Evolutionary conservation across 2,888 invertebrate genomes (phyloP), one percentile per base, ranked within the genome.

Genomic region (Spilosoma lubricipeda): DNA sequence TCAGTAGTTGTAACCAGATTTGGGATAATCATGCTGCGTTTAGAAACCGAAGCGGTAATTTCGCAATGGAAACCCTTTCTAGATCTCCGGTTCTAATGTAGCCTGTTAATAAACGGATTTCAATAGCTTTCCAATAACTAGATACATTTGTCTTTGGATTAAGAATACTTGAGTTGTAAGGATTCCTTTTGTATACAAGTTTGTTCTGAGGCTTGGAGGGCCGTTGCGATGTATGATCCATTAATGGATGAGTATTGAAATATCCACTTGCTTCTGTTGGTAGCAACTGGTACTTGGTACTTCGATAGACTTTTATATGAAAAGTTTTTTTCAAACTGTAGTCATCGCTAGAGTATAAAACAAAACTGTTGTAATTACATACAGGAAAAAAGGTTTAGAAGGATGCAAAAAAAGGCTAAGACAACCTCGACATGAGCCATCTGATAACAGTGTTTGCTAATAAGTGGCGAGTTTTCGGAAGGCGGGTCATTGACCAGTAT

Each of bases 401-500:
- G 67, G 45, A 56, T n/a, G 33, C 48, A 39, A 48, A 63, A 48
- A 74, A 66, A 68, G 56, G 33, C 56, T 69, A 76, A 72, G 64
- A 64, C 67, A 74, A 71, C 64, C 27, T 42, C 36, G 67, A 73
- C 77, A 65, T 70, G 74, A 74, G 33, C 39, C 33, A 69, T 77
- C 73, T 66, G 86, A 85, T 85, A 87, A 80, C 74, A 89, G 83
- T 85, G 88, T 89, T 90, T 86, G 89, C 83, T 81, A 84, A 88
- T 83, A 85, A 84, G 68, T 77, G 82, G 88, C 87, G 83, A 73
- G 87, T 90, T 89, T 89, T 88, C 80, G 84, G 77, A 80, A 81
- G 85, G 48, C 78, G 82, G 91, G 91, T 86, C 90, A 87, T 83
- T 90, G 93, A 88, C 92, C 91, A 87, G 72, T 75, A 91, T 90